Evolutionary conservation across 2,888 invertebrate genomes (phyloP), one percentile per base, ranked within the genome.

Genomic region (Eucera pruinosa): DNA sequence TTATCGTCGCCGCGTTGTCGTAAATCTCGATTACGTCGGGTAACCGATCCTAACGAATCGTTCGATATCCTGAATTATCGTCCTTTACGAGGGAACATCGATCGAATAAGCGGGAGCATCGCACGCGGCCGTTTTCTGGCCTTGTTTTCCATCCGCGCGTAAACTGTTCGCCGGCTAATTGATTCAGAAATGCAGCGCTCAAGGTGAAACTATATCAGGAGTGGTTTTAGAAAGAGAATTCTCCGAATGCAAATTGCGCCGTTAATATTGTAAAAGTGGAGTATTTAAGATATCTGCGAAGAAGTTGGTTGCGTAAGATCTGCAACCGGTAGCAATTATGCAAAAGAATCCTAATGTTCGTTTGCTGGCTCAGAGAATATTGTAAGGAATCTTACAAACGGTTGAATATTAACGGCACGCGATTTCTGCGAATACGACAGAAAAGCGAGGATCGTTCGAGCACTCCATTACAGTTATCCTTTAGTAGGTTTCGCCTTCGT

Each of bases 1-100:
- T 60, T 65, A 61, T 58, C 41, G 41, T 39, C 33, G 20, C 15
- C 41, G 4, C n/a, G 33, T 65, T 39, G 47, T 27, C 68, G 61
- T 62, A 57, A 62, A 68, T 68, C 36, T n/a, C n/a, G 39, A 57
- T 73, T 68, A 62, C 39, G 36, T 20, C 27, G 3, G 20, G 41
- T 20, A 5, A 68, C 13, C 36, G 33, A 30, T 47, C 9, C 23
- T 41, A 36, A 57, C 62, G 43, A 54, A 50, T 43, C 30, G 39
- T 11, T 41, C 36, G 43, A 20, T 48, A 48, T 23, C 25, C 61
- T 4, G 39, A 55, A 61, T 58, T 67, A 57, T 57, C 20, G 39
- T 30, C n/a, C 33, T 20, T 9, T 13, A n/a, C 18, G 2, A 1
- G 36, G 25, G 30, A 25, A 2, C 25, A 13, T 20, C 36, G 30